phyloP scores from a whole-genome alignment of 2,888 invertebrate genomes.

The Xylophagus ater region DNA sequence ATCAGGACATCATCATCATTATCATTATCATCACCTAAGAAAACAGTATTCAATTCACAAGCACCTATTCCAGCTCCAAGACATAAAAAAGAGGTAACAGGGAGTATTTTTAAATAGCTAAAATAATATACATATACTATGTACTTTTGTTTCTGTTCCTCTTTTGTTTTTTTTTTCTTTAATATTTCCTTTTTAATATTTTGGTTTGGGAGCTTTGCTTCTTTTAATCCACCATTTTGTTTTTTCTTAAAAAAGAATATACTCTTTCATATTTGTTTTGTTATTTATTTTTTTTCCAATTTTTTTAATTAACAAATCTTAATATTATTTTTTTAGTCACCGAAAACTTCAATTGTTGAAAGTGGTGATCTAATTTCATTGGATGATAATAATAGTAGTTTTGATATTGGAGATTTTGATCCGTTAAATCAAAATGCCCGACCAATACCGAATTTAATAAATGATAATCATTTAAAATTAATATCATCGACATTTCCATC shows the following conservation, averaged over 20 bases:
- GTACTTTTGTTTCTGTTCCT: background rate
- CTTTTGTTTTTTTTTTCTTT: background rate
- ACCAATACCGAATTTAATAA: constrained; percentile 29
- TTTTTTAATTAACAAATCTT: background rate
- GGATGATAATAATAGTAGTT: constrained; percentile 54
- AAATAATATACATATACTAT: background rate
- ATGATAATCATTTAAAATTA: background rate
- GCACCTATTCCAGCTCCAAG: constrained; percentile 31
- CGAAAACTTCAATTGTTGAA: constrained; percentile 32
- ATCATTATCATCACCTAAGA: constrained; percentile 26
- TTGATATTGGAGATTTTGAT: constrained; percentile 54
- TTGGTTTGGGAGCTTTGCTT: constrained; percentile 1
- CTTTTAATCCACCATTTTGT: background rate
- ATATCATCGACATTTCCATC: constrained; percentile 3
- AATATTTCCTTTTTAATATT: background rate
- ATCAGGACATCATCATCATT: constrained; percentile 22
- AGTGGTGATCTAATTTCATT: constrained; percentile 53
- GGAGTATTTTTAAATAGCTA: constrained; percentile 1
- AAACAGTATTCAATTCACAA: constrained; percentile 20
- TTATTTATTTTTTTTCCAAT: constrained; percentile 7
- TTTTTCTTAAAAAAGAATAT: constrained; percentile 3
- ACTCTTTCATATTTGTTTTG: too few relatives aligned
- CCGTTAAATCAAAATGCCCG: constrained; percentile 45
- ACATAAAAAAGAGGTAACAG: constrained; percentile 17
- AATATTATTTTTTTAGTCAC: constrained; percentile 1